Evolutionary conservation across 2,888 invertebrate species (phyloP).

Genomic region (Ennomos fuscantarius): DNA sequence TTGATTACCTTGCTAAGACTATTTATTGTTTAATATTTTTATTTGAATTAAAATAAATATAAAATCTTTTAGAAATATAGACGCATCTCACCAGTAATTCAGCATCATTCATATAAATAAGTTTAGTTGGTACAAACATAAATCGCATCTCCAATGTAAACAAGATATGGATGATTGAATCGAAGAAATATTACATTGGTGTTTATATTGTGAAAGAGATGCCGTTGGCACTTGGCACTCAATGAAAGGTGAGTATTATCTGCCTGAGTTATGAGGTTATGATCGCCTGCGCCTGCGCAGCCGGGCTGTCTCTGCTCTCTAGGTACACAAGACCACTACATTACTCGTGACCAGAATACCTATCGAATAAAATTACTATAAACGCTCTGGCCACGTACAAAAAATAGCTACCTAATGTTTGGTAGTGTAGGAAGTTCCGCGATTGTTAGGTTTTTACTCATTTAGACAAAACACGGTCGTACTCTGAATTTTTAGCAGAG

Average conservation of each 20-base stretch:
- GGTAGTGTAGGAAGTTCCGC: not conserved
- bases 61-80: no score
- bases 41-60: no score
- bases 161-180: conserved; percentile 44
- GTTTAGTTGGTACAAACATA: conserved; percentile 1
- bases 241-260: conserved; percentile 65
- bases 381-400: conserved; percentile 8
- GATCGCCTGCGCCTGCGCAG: conserved; percentile 40
- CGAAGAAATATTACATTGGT: conserved; percentile 38
- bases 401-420: conserved; percentile 3
- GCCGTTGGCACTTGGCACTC: conserved; percentile 57
- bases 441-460: not conserved
- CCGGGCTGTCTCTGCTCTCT: conserved; percentile 61
- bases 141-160: conserved; percentile 33
- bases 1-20: no score
- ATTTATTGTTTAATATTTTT: no score
- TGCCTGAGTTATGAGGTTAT: conserved; percentile 65
- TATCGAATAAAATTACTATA: not conserved
- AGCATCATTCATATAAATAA: no score
- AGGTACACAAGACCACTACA: conserved; percentile 3
- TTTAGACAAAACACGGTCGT: no score
- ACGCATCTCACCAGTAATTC: no score
- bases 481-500: no score
- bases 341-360: conserved; percentile 22
- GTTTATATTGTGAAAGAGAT: conserved; percentile 53